These are phyloP conservation scores for Pangasianodon gigas DNA, from an alignment of 2,113 vertebrate genomes.

Conservation along the genomic window DNA sequence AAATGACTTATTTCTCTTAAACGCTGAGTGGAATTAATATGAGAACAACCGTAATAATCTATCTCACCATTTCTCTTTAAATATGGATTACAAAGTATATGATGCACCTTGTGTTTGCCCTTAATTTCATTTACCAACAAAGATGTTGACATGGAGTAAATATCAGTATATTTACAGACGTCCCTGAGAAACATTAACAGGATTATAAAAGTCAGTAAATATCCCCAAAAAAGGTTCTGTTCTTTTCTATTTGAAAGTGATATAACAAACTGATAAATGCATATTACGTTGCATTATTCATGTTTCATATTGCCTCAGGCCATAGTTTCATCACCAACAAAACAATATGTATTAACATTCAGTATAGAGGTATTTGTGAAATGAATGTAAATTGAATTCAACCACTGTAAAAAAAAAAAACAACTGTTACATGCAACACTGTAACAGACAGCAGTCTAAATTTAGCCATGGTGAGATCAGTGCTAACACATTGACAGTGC, in stretches of 20 bases:
- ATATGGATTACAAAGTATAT: conserved; percentile 13
- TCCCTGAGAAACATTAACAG: conserved; percentile 10
- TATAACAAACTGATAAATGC: background rate
- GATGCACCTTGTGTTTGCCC: conserved; percentile 29
- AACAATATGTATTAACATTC: conserved; percentile 8
- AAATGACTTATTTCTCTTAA: conserved; percentile 12
- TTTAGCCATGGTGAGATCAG: conserved; percentile 43
- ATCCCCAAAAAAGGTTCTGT: background rate
- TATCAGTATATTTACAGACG: background rate
- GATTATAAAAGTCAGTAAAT: conserved; percentile 8
- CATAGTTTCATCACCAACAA: background rate
- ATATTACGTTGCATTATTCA: background rate
- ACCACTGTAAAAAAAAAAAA: background rate
- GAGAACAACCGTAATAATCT: conserved; percentile 6
- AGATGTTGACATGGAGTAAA: background rate
- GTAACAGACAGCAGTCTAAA: conserved; percentile 35
- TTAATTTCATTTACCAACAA: conserved; percentile 23
- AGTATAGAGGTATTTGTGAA: background rate
- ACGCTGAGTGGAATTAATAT: conserved; percentile 2
- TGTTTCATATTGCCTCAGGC: background rate
- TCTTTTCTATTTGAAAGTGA: background rate
- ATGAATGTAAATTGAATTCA: conserved; percentile 24
- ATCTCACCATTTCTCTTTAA: conserved; percentile 22
- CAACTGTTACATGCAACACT: conserved; percentile 12
- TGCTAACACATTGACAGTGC: conserved; percentile 32